Evolutionary conservation across 2,888 invertebrate species (phyloP).

Genomic region (Hirtodrosophila confusa): DNA sequence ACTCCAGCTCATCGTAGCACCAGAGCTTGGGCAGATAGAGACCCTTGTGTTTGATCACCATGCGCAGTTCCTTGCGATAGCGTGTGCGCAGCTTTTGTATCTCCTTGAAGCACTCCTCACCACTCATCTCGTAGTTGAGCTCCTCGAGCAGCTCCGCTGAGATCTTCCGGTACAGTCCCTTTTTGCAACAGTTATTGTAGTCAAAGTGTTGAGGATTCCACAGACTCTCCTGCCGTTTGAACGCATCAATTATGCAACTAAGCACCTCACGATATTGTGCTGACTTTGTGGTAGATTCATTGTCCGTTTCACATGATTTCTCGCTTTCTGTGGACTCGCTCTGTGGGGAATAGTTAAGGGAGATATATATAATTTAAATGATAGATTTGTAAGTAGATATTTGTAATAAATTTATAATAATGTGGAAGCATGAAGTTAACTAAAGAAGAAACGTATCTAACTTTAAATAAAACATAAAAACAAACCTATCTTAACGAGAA

Average conservation of each 20-base stretch:
- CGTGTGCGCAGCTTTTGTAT: constrained; percentile 76
- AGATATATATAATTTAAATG: too few species aligned
- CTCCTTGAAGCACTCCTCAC: constrained; percentile 71
- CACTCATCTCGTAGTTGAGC: constrained; percentile 62
- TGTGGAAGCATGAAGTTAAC: too few species aligned
- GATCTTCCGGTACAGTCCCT: constrained; percentile 62
- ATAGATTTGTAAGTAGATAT: too few species aligned
- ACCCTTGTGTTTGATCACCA: constrained; percentile 76
- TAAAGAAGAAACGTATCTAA: too few species aligned
- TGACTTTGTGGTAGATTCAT: constrained; percentile 60
- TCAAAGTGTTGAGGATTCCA: constrained; percentile 76
- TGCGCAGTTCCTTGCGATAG: constrained; percentile 75
- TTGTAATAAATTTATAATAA: too few species aligned
- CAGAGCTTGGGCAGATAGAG: constrained; percentile 77
- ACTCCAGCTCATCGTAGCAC: constrained; percentile 81
- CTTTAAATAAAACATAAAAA: too few species aligned
- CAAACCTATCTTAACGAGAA: too few species aligned
- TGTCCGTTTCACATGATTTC: constrained; percentile 64
- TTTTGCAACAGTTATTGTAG: constrained; percentile 63
- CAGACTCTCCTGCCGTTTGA: constrained; percentile 63
- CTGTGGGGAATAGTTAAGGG: not conserved
- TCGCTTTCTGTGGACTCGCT: constrained; percentile 60
- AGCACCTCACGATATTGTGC: constrained; percentile 69
- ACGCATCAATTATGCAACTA: constrained; percentile 67
- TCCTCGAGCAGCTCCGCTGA: constrained; percentile 60